Evolutionary conservation across 2,888 invertebrate species (phyloP).

Genomic region (Oscheius myriophilus): DNA sequence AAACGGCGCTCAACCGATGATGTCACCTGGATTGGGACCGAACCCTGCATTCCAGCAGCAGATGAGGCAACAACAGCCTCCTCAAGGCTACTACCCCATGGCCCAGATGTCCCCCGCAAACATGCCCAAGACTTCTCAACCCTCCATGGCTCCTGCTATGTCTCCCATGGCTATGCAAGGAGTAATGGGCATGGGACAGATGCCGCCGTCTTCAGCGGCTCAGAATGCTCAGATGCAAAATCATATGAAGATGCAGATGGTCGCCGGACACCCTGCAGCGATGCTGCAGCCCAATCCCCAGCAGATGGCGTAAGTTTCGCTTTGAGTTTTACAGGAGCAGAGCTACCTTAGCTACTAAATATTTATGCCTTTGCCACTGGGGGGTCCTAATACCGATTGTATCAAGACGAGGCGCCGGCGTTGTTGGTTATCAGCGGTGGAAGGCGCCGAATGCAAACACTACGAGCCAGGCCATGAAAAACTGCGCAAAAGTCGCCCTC

Average conservation of each 20-base stretch:
- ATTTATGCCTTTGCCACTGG: too few relatives aligned
- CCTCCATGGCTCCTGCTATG: conserved; percentile 14
- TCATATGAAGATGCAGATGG: conserved; percentile 16
- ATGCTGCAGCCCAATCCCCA: conserved; percentile 1
- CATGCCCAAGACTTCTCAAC: conserved; percentile 10
- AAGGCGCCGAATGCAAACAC: conserved; percentile 26
- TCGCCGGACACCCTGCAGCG: neutral
- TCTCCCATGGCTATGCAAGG: conserved; percentile 10
- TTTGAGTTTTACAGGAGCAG: too few relatives aligned
- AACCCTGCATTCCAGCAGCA: neutral
- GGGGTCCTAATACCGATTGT: conserved; percentile 6
- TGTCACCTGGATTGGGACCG: conserved; percentile 9
- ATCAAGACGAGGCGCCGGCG: conserved; percentile 21
- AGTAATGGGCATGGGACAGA: conserved; percentile 9
- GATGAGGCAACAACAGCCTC: neutral
- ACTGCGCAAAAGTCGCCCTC: conserved; percentile 25
- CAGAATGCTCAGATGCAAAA: conserved; percentile 6
- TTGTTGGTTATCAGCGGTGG: conserved; percentile 27
- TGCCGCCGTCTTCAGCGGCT: conserved; percentile 7
- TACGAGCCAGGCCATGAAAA: conserved; percentile 25
- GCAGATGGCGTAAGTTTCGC: too few relatives aligned
- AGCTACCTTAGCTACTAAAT: too few relatives aligned
- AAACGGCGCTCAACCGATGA: conserved; percentile 13
- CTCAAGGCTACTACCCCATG: conserved; percentile 18
- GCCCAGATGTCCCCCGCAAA: conserved; percentile 9